Evolutionary conservation across 2,888 invertebrate species (phyloP).

Genomic region (Cerastoderma edule): DNA sequence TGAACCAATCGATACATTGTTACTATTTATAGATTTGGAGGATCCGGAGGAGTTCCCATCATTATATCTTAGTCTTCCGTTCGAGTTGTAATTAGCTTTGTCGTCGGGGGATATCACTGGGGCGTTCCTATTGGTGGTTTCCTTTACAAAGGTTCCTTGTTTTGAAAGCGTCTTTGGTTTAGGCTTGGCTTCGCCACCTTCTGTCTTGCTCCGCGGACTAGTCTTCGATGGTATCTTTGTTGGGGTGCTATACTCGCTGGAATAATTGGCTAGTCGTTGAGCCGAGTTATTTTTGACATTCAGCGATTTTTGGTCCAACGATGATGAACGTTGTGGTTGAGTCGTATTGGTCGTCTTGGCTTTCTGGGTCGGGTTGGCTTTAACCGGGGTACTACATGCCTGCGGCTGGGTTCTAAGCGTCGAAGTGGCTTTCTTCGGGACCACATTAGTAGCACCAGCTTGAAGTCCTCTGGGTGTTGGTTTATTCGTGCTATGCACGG

Average conservation of each 20-base stretch:
- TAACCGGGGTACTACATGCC: constrained; percentile 63
- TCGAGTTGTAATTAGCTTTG: constrained; percentile 44
- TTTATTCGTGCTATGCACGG: constrained; percentile 21
- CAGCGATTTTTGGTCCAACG: constrained; percentile 45
- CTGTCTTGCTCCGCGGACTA: constrained; percentile 27
- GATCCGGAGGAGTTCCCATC: constrained; percentile 64
- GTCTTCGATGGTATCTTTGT: constrained; percentile 27
- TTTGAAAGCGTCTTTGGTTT: constrained; percentile 86
- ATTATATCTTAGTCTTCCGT: constrained; percentile 57
- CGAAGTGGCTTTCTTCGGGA: constrained; percentile 36
- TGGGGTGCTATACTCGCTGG: background rate
- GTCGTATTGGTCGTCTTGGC: constrained; percentile 44
- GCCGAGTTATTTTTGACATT: constrained; percentile 18
- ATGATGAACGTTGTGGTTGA: constrained; percentile 45
- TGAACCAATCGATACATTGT: constrained; percentile 34
- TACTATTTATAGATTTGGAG: constrained; percentile 47
- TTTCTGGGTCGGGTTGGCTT: constrained; percentile 76
- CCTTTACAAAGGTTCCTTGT: constrained; percentile 96
- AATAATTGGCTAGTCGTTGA: constrained; percentile 20
- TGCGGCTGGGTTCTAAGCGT: constrained; percentile 64
- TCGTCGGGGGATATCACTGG: constrained; percentile 62
- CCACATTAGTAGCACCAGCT: background rate
- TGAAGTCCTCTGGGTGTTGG: constrained; percentile 35
- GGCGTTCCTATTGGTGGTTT: constrained; percentile 83
- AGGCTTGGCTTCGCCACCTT: constrained; percentile 42